Evolutionary conservation across 2,888 invertebrate genomes (phyloP).

Genomic region (Acanthosepion esculentum): DNA sequence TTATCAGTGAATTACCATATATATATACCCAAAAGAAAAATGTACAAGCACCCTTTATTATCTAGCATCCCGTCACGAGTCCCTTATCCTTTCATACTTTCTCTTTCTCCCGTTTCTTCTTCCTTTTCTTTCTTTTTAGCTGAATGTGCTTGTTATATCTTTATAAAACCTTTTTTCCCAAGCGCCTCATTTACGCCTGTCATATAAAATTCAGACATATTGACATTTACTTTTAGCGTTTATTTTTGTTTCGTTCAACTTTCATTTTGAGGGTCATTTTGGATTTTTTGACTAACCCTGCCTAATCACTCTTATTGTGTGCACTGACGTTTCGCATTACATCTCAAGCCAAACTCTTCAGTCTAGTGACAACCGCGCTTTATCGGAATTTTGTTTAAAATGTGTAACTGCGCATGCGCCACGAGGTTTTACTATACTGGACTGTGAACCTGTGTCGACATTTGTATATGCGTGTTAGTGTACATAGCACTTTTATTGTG

Average conservation of each 20-base stretch:
- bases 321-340: neutral
- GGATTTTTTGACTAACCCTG: neutral
- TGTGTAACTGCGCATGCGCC: neutral
- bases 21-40: too few species aligned
- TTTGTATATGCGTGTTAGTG: neutral
- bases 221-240: neutral
- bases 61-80: too few species aligned
- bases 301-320: constrained; percentile 1
- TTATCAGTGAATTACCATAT: too few species aligned
- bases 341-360: neutral
- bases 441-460: neutral
- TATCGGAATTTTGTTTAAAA: neutral
- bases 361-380: neutral
- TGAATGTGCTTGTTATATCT: neutral
- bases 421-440: neutral
- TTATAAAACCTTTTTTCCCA: neutral
- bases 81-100: neutral
- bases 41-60: too few species aligned
- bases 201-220: neutral
- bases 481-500: neutral
- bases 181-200: neutral
- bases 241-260: neutral
- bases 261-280: neutral
- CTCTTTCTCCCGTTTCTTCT: neutral
- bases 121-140: neutral